phyloP scores from a whole-genome alignment of 1,140 invertebrate species.

The Caenorhabditis tropicalis region DNA sequence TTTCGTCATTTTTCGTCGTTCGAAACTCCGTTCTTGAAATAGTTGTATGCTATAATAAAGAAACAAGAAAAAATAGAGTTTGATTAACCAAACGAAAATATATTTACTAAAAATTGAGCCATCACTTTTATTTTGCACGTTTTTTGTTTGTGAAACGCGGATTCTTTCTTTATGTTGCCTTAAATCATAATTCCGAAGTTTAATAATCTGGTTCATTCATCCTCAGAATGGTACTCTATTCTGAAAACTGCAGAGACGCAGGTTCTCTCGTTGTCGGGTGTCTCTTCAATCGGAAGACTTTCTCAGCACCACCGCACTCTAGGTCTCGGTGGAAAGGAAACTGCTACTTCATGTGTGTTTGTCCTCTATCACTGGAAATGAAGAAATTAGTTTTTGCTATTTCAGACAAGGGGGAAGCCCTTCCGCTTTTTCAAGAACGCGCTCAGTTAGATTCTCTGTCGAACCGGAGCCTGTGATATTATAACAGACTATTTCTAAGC shows the following conservation, averaged over 20 bases:
- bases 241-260: not conserved
- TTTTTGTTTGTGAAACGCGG: no score
- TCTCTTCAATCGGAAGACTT: not conserved
- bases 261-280: not conserved
- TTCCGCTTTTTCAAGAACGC: not conserved
- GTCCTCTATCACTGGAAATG: not conserved
- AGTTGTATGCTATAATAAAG: no score
- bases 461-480: no score
- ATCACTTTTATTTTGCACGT: no score
- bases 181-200: not conserved
- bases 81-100: no score
- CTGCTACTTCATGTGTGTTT: slow-evolving; percentile 22
- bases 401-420: not conserved
- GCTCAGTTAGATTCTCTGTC: no score
- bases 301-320: not conserved
- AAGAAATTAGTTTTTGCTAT: not conserved
- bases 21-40: no score
- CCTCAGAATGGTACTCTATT: not conserved
- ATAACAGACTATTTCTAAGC: no score
- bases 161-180: no score
- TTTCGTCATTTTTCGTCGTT: no score
- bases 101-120: no score
- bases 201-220: not conserved
- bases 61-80: no score
- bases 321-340: not conserved